Evolutionary conservation across 2,113 vertebrate genomes (phyloP), one percentile per base, ranked within the genome.

Genomic region (Stegastes partitus): DNA sequence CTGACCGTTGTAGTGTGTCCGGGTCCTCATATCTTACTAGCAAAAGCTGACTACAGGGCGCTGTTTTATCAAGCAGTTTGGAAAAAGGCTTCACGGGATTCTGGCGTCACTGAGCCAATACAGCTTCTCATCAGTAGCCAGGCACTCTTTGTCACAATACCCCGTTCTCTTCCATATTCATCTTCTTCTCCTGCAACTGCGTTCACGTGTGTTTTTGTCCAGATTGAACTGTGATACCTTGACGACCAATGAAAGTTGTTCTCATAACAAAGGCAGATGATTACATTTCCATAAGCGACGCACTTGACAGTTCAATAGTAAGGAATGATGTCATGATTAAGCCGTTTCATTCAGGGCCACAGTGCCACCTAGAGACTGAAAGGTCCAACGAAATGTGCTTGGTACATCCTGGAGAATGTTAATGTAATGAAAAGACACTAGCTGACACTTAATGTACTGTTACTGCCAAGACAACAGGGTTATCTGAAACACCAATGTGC

Each of bases 311-410:
- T 59, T 70, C 10, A 47, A 5, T 39, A 61, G 9, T n/a, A 26
- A 49, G 21, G 55, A 18, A 77, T 83, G 86, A 86, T 83, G 79
- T 84, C 81, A 90, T 78, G 18, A 49, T 77, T 68, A 47, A 39
- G 39, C 28, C 1, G 19, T 15, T 50, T 71, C 47, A 49, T 66
- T 77, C 39, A 61, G 69, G 64, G 55, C 65, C 79, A 91, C 86
- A 92, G 74, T 77, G 86, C 88, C 91, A 89, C 70, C 91, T 89
- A 86, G 25, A 80, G 89, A 79, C 16, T 28, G 0, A 3, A 19
- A 26, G 11, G 3, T 5, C 4, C 19, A 21, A 50, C 18, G 22
- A 37, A 66, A 54, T 18, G 0, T 3, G 28, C 9, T 34, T 28
- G 22, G 42, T n/a, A 53, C 16, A 0, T 18, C n/a, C 3, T 28